Percentiles rank a stretch among this genome's conserved stretches.
phyloP scores from a whole-genome alignment of 92 coral and sea anemone species.

The Siderastrea radians region DNA sequence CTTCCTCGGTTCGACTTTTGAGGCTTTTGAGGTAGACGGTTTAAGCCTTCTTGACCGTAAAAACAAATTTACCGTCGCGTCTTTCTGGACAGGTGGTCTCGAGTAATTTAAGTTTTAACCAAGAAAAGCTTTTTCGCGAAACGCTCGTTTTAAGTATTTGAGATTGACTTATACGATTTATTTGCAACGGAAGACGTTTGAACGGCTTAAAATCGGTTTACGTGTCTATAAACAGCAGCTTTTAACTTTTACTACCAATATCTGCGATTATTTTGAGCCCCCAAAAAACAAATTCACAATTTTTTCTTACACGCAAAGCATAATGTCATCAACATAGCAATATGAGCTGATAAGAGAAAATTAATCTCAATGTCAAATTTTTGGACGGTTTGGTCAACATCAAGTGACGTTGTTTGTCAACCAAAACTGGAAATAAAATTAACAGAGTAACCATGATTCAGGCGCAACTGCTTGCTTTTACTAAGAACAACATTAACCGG shows the following conservation, averaged over 20 bases:
- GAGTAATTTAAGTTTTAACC: background rate
- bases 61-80: background rate
- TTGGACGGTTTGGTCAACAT: background rate
- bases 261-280: background rate
- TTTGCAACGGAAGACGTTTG: background rate
- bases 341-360: background rate
- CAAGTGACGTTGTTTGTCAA: background rate
- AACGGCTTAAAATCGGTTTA: background rate
- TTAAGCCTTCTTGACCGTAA: background rate
- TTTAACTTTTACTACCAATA: background rate
- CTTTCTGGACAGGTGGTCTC: background rate
- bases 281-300: background rate
- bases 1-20: background rate
- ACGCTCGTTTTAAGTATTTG: background rate
- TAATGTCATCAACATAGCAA: background rate
- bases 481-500: too few species aligned
- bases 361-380: background rate
- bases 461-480: background rate
- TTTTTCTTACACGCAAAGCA: background rate
- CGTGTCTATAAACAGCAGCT: background rate
- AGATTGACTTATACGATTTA: background rate
- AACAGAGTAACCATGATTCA: background rate
- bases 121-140: background rate
- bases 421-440: too few species aligned
- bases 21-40: background rate